Conservation (phyloP, 2,797 vertebrate genomes). For the Masticophis lateralis region DNA sequence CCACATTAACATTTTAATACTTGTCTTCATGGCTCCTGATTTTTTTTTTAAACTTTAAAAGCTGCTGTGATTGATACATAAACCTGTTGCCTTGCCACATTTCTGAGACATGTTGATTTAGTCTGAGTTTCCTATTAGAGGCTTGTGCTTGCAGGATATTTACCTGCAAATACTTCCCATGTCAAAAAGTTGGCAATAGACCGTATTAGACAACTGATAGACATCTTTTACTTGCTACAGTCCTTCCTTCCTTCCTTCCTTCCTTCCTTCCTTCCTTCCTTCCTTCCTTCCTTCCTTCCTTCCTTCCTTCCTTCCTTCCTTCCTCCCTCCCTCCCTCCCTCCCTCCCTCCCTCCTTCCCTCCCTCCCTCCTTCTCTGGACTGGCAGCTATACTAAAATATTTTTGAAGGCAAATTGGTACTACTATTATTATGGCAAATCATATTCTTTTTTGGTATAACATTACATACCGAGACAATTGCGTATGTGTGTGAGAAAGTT, state of each 20-base stretch:
- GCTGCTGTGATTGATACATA: not conserved
- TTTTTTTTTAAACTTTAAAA: not conserved
- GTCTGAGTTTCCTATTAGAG: not conserved
- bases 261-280: not conserved
- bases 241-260: not conserved
- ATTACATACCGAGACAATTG: not conserved
- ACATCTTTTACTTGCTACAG: not conserved
- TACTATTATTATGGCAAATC: not conserved
- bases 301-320: not conserved
- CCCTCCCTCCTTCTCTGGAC: not conserved
- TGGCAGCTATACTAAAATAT: not conserved
- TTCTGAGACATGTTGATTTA: not conserved
- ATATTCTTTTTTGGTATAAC: not conserved
- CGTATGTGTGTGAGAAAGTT: not conserved
- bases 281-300: not conserved
- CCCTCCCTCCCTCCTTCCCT: fast-evolving
- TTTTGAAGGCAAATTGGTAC: not conserved
- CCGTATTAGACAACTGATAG: not conserved
- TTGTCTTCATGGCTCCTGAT: not conserved
- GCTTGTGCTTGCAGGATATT: not conserved
- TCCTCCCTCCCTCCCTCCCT: not conserved
- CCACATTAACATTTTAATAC: not conserved
- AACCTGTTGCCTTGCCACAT: not conserved
- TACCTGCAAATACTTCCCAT: not conserved
- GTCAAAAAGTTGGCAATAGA: not conserved